Evolutionary conservation across 1,140 invertebrate species (phyloP), one percentile per base, ranked within the genome.

Genomic region (Bombus superbus): DNA sequence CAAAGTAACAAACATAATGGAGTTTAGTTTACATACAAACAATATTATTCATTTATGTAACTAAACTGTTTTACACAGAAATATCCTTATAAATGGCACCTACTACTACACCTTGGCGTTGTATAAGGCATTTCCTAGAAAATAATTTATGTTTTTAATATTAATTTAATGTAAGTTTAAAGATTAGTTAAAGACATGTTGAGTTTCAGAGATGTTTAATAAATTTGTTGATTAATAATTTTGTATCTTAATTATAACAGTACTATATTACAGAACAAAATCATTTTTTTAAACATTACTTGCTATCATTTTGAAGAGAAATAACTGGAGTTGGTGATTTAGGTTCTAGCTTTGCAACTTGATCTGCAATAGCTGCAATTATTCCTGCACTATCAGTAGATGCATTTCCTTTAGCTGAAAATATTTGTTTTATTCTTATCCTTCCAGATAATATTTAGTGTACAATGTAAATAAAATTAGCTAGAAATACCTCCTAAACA

Each of bases 1-100:
- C 53, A 77, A 73, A 59, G 79, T 88, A 69, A 78, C 69, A 44
- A 73, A 86, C 18, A 64, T 59, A 83, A 80, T 44, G 40, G 13
- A 64, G 38, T 32, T 77, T 77, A 77, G 40, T 64, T 77, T n/a
- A 59, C 25, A 75, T 75, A 86, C 81, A 83, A 69, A 38, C 25
- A 77, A 42, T 84, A 78, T 78, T 35, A 78, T 38, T 38, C 35
- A 28, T 80, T 35, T 32, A 22, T 42, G 18, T 69, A 84, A 78
- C 11, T 73, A 81, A 68, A 66, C 81, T 79, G 69, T 66, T 59
- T 90, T 83, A 91, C 38, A 86, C 81, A 22, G 92, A 89, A 66
- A 92, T 87, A 86, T 94, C 91, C 89, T 95, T 95, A 85, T 95
- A 95, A 85, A 95, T 92, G 81, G 95, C 95, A 80, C 94, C 94